Base-by-base conservation (phyloP, 2,888 invertebrate genomes). In the Yponomeuta plumbellus region DNA sequence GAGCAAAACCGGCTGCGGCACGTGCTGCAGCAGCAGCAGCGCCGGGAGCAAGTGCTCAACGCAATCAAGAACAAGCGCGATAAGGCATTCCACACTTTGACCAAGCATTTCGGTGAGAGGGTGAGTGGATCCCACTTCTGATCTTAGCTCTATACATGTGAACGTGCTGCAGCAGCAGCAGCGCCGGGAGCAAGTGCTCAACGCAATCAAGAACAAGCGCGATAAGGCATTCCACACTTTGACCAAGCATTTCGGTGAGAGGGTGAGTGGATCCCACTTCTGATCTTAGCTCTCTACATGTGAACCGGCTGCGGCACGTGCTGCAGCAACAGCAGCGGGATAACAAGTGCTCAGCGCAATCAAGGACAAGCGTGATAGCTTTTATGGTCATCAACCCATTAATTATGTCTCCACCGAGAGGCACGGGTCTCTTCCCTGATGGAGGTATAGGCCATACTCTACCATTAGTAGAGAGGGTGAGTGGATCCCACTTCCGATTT, bases 1-100 rank as follows among this genome's bases (percentile, higher is more conserved):
- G 83, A 93, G 76, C 79, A 83, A 79, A 81, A 76, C 75, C 81
- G 84, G 67, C 67, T 83, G 69, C 76, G 84, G 73, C 76, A 77
- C 67, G 69, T 70, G 0, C 66, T 81, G 4, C 80, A 84, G 44
- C 77, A 83, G 67, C 80, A 80, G 66, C 44, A 75, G 13, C 76
- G 70, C 72, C 73, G 71, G 17, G 76, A 76, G 0, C 74, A 79
- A 64, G 74, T 88, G 39, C 58, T 83, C 56, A 74, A 80, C 73
- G 75, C 77, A 74, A 87, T 89, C 73, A 72, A 73, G 62, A 68
- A 77, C 52, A 89, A 90, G 71, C 44, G 86, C 89, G 65, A 22
- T 4, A 23, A 21, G 61, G 61, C 44, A 13, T 40, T 20, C 23
- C 13, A 58, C 26, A 21, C 40, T 22, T 13, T 68, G 68, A n/a